Conservation (phyloP, 2,888 invertebrate genomes). For the Drosophila dives region DNA sequence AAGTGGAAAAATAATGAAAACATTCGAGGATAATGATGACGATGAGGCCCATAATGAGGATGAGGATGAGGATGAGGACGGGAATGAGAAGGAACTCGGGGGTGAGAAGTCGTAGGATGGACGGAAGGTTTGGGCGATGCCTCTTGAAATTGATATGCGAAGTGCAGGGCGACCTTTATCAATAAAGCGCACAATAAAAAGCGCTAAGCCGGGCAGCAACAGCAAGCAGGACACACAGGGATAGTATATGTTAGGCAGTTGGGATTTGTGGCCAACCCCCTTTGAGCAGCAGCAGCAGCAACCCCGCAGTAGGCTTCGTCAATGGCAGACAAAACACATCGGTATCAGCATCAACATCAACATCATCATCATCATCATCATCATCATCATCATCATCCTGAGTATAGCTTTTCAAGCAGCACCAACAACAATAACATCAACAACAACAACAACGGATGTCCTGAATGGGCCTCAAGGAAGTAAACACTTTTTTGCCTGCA, state of each 20-base stretch:
- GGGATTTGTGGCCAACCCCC: conserved; percentile 49
- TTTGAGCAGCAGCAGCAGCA: conserved; percentile 29
- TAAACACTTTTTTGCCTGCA: conserved; percentile 70
- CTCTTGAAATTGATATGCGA: conserved; percentile 80
- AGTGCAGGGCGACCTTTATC: conserved; percentile 53
- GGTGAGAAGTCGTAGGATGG: not conserved
- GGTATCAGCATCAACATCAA: conserved; percentile 14
- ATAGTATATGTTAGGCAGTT: conserved; percentile 37
- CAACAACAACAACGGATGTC: conserved; percentile 60
- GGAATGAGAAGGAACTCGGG: not conserved
- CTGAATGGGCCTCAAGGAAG: conserved; percentile 75
- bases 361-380: too few relatives aligned
- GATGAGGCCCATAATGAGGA: conserved; percentile 3
- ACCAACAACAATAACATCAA: conserved; percentile 20
- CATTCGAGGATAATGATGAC: conserved; percentile 78
- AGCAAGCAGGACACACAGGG: conserved; percentile 17
- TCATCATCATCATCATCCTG: conserved; percentile 41
- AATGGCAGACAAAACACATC: conserved; percentile 25
- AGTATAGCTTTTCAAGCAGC: conserved; percentile 38
- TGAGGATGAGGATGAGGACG: not conserved
- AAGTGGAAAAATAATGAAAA: conserved; percentile 84
- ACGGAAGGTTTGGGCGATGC: conserved; percentile 23
- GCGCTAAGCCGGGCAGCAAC: conserved; percentile 44
- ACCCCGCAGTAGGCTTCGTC: conserved; percentile 39
- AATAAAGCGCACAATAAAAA: conserved; percentile 60